Evolutionary conservation across 2,113 vertebrate species (phyloP), one percentile per base, ranked within the genome.

Genomic region (Sturnus vulgaris): DNA sequence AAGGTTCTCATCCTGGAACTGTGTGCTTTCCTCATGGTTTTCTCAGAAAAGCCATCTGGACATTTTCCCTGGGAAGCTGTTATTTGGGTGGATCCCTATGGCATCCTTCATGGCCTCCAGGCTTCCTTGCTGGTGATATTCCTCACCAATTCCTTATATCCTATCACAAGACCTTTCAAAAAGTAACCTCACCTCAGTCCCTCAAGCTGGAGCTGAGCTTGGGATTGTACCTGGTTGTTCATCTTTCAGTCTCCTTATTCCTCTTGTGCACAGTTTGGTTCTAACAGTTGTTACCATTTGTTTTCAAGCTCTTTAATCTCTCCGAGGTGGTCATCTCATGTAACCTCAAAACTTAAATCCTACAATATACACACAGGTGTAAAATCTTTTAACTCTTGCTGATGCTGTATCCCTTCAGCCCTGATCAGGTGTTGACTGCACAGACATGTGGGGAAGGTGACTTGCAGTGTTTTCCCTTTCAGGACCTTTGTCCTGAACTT

Each of bases 361-460:
- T 40, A 37, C 37, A 17, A 2, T 21, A 15, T 14, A 8, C 12
- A 6, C 4, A 1, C 8, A 4, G 21, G 3, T 42, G 37, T 53
- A 19, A 65, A 55, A 28, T 27, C 12, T 31, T 50, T 35, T n/a
- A 2, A 24, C 21, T 59, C 44, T 37, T 37, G 21, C 4, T 40
- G 30, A 13, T 44, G 30, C 33, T 47, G 20, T 12, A 1, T 33
- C 35, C 31, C 10, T 71, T 56, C 22, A 5, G 1, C 57, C 28
- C 64, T 55, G 28, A 14, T 11, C 17, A 1, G 1, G 6, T 24
- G 31, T 7, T 63, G 65, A 28, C 75, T 79, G 39, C 18, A 35
- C 11, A 40, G 35, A 21, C 8, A 3, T 0, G 0, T 8, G 33
- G 31, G 42, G 22, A 53, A 33, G 37, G 44, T 50, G 28, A 6